Percentiles rank a stretch among this genome's conserved stretches.
Conservation (phyloP, 1,140 invertebrate species). For the Apis laboriosa region DNA sequence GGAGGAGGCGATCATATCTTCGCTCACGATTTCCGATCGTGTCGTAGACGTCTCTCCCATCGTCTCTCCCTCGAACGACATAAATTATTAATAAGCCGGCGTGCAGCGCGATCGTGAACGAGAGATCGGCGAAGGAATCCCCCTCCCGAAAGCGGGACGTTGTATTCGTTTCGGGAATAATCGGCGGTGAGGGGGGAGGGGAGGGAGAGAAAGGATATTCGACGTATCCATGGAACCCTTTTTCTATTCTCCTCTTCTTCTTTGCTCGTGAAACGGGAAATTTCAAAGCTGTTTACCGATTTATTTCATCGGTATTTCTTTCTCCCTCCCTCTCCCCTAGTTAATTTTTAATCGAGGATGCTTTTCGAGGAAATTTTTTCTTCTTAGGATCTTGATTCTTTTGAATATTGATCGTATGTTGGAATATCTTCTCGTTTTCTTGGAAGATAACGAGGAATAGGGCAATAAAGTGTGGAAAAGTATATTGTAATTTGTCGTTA, state of each 20-base stretch:
- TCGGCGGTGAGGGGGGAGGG: not conserved
- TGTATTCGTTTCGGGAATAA: constrained; percentile 33
- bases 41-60: constrained; percentile 53
- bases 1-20: constrained; percentile 63
- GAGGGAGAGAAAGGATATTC: not conserved
- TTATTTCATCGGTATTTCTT: too few species aligned
- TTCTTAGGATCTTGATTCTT: too few species aligned
- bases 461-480: too few species aligned
- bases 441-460: too few species aligned
- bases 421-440: too few species aligned
- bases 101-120: constrained; percentile 59
- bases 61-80: constrained; percentile 66
- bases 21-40: constrained; percentile 73
- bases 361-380: too few species aligned
- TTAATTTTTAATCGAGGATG: too few species aligned
- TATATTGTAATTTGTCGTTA: too few species aligned
- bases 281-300: not conserved
- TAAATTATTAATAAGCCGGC: constrained; percentile 71
- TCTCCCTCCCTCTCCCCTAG: too few species aligned
- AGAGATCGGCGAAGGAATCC: constrained; percentile 54
- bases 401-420: too few species aligned
- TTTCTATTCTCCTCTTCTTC: not conserved
- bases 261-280: not conserved
- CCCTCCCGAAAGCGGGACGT: constrained; percentile 44
- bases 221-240: too few species aligned